A percentile compares a stretch with the other conserved stretches of the same genome.
phyloP scores from a whole-genome alignment of 1,140 invertebrate genomes.

The Apis cerana region DNA sequence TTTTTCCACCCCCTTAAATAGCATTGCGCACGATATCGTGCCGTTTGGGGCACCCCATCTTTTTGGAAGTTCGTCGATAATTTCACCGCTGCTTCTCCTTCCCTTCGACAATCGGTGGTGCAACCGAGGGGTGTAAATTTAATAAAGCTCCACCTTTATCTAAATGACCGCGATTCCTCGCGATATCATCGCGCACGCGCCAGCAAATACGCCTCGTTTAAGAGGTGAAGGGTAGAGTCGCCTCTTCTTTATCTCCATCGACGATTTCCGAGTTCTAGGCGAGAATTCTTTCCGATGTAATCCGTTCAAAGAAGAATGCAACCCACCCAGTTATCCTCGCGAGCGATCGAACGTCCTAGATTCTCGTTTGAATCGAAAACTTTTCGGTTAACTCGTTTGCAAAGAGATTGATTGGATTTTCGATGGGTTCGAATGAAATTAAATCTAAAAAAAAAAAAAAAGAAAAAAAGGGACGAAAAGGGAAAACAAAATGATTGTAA shows the following conservation, averaged over 20 bases:
- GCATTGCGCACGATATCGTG: neutral
- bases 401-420: slow-evolving; percentile 28
- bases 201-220: neutral
- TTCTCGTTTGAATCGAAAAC: slow-evolving; percentile 26
- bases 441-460: no score
- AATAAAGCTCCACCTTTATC: slow-evolving; percentile 74
- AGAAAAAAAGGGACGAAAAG: no score
- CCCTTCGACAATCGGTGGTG: neutral
- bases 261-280: slow-evolving; percentile 45
- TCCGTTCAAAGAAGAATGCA: slow-evolving; percentile 70
- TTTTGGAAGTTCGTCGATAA: slow-evolving; percentile 22
- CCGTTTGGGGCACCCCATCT: neutral
- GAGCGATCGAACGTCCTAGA: slow-evolving; percentile 37
- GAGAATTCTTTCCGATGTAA: slow-evolving; percentile 68
- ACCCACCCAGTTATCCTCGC: slow-evolving; percentile 28
- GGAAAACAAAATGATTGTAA: neutral
- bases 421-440: neutral
- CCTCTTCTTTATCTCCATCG: slow-evolving; percentile 63
- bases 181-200: slow-evolving; percentile 54
- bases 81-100: neutral
- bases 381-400: slow-evolving; percentile 12
- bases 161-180: slow-evolving; percentile 67
- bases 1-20: neutral
- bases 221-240: neutral
- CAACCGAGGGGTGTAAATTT: slow-evolving; percentile 68